phyloP scores from a whole-genome alignment of 2,113 vertebrate species.

The Rhineura floridana region DNA sequence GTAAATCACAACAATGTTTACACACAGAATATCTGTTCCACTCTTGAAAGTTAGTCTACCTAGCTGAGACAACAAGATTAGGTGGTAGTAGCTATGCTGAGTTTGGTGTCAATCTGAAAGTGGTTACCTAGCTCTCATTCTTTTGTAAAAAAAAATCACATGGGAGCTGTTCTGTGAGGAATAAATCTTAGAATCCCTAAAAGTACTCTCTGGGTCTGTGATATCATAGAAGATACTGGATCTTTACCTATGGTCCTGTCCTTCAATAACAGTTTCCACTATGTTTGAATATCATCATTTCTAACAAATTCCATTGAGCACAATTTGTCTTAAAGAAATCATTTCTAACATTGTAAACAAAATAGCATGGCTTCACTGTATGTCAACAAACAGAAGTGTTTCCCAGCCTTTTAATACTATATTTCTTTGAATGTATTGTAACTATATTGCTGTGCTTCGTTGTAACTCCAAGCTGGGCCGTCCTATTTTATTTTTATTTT shows the following conservation, averaged over 20 bases:
- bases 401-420: neutral
- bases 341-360: neutral
- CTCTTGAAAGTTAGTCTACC: no score
- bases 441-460: neutral
- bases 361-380: neutral
- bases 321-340: neutral
- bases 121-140: no score
- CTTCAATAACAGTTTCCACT: neutral
- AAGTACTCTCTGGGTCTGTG: neutral
- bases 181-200: neutral
- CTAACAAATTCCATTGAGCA: neutral
- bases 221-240: neutral
- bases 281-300: neutral
- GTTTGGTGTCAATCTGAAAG: no score
- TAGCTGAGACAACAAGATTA: no score
- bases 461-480: neutral
- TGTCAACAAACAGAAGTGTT: neutral
- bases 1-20: no score
- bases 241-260: no score
- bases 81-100: no score
- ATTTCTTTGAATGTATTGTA: neutral
- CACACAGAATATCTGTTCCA: no score
- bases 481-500: neutral
- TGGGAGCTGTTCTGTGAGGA: neutral
- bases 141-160: neutral